phyloP scores from a whole-genome alignment of 2,797 vertebrate genomes.

The Pampus argenteus region DNA sequence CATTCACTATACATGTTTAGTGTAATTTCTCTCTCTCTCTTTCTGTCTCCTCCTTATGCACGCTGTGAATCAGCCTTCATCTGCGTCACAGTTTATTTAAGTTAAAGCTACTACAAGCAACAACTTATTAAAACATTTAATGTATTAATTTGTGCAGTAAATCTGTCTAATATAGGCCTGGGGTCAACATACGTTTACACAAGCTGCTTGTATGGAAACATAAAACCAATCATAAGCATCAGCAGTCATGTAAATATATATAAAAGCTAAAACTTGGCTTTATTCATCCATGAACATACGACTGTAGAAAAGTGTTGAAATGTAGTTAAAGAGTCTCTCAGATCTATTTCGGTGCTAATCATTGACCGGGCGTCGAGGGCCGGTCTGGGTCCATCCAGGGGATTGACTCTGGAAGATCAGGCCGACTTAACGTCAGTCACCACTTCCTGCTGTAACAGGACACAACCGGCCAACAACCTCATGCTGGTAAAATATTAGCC shows the following conservation, averaged over 20 bases:
- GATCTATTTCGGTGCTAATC: constrained; percentile 46
- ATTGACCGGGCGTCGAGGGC: constrained; percentile 47
- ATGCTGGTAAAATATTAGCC: constrained; percentile 65
- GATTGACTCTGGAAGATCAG: constrained; percentile 60
- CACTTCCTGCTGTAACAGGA: constrained; percentile 62
- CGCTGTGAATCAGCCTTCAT: background rate
- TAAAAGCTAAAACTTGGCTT: background rate
- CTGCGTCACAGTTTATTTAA: too few relatives aligned
- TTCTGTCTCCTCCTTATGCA: background rate
- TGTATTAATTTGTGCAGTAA: too few relatives aligned
- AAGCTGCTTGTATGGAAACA: background rate
- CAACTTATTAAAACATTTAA: too few relatives aligned
- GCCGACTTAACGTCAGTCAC: constrained; percentile 47
- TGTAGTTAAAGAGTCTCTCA: constrained; percentile 3
- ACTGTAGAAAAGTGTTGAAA: background rate
- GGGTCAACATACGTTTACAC: too few relatives aligned
- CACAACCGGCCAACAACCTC: constrained; percentile 30
- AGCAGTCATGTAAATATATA: background rate
- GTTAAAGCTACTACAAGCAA: too few relatives aligned
- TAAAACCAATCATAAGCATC: background rate
- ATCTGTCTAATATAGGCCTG: too few relatives aligned
- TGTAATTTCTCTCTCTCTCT: constrained; percentile 8
- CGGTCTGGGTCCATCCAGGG: constrained; percentile 29
- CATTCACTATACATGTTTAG: too few relatives aligned
- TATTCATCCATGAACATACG: background rate